These are phyloP conservation scores for Teleogryllus occipitalis DNA, from an alignment of 1,140 invertebrate genomes.

Conservation along the genomic window DNA sequence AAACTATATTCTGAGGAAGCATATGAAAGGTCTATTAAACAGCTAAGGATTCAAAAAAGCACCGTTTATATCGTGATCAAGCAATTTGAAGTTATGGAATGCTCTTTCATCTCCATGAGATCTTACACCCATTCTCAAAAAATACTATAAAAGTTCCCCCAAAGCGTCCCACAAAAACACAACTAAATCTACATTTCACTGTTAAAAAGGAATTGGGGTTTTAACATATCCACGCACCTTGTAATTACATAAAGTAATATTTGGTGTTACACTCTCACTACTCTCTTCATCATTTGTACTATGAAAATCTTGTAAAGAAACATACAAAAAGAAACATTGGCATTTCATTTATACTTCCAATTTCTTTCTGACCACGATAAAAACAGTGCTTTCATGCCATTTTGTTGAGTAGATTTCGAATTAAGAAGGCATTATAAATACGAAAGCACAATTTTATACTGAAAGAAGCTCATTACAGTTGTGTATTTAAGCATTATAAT, in stretches of 20 bases:
- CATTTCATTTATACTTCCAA: not conserved
- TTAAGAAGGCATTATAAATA: not conserved
- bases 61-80: not conserved
- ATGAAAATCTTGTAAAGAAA: not conserved
- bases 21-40: too few species aligned
- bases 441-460: constrained; percentile 7
- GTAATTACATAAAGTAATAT: not conserved
- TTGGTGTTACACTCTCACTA: not conserved
- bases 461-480: not conserved
- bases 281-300: not conserved
- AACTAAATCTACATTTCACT: not conserved
- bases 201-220: not conserved
- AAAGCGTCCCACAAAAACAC: not conserved
- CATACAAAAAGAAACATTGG: not conserved
- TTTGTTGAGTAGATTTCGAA: not conserved
- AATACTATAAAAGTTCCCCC: not conserved
- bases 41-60: not conserved
- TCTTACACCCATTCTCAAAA: not conserved
- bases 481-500: not conserved
- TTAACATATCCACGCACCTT: not conserved
- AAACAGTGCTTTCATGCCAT: not conserved
- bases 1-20: too few species aligned
- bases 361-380: not conserved
- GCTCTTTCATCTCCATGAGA: not conserved
- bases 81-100: not conserved